Evolutionary conservation across 2,797 vertebrate genomes (phyloP).

Genomic region (Bradypus variegatus): DNA sequence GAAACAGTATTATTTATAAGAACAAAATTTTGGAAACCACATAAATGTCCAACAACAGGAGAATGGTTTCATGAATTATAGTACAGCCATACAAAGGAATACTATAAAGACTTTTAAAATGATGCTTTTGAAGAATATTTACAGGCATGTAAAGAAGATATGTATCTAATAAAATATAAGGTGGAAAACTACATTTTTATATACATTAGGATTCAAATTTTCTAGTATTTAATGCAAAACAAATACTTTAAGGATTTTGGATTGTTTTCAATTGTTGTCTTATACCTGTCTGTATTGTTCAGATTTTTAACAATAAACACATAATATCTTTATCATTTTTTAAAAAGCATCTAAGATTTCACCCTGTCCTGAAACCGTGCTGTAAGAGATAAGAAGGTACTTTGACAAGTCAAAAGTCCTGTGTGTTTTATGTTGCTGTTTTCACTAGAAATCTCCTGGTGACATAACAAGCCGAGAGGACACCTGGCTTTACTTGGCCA

Average conservation of each 20-base stretch:
- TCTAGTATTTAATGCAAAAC: background rate
- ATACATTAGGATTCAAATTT: background rate
- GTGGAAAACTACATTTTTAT: background rate
- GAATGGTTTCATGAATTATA: background rate
- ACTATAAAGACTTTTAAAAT: background rate
- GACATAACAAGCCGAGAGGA: background rate
- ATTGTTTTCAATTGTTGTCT: background rate
- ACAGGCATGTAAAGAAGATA: background rate
- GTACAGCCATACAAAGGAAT: background rate
- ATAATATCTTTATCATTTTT: background rate
- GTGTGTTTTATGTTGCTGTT: background rate
- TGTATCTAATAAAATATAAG: background rate
- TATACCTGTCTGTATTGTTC: background rate
- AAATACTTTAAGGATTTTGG: background rate
- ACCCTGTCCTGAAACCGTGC: background rate
- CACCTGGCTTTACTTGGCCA: background rate
- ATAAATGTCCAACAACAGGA: background rate
- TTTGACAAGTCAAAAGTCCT: background rate
- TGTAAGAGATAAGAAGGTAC: background rate
- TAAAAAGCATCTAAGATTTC: background rate
- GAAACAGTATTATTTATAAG: background rate
- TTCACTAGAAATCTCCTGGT: constrained; percentile 8
- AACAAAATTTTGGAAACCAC: background rate
- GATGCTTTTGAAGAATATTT: background rate
- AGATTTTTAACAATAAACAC: constrained; percentile 1